Percentiles rank a stretch among this genome's conserved stretches.
Conservation (phyloP, 2,113 vertebrate species). For the Fregetta grallaria region DNA sequence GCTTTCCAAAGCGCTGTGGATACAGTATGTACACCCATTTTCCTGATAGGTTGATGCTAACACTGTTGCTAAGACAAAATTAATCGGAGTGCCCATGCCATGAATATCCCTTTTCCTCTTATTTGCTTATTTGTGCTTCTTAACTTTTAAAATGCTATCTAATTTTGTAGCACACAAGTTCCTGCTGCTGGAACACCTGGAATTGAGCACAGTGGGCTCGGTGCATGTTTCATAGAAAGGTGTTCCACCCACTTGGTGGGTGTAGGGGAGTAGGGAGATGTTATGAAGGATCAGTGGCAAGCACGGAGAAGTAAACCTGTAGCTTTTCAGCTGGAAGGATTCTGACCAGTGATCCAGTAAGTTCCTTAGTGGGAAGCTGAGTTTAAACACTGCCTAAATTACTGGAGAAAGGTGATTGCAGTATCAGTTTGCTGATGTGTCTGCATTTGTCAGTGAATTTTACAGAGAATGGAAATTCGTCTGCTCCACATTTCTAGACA, state of each 20-base stretch:
- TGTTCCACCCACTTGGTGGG: neutral
- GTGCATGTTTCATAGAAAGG: neutral
- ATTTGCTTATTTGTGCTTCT: neutral
- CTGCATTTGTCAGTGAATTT: neutral
- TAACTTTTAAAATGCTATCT: neutral
- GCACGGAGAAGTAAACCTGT: neutral
- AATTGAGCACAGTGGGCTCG: rapidly evolving
- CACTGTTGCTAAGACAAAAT: neutral
- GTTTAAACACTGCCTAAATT: neutral
- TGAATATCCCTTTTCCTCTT: neutral
- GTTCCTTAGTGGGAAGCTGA: neutral
- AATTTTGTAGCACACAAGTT: neutral
- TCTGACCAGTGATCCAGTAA: neutral
- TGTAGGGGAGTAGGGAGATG: neutral
- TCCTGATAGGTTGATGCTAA: neutral
- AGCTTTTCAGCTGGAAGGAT: neutral
- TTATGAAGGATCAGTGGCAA: neutral
- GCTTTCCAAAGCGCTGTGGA: neutral
- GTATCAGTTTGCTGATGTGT: neutral
- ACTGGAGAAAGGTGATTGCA: neutral
- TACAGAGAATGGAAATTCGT: neutral
- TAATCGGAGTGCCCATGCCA: neutral
- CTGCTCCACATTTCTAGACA: neutral
- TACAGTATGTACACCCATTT: neutral
- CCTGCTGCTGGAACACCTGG: neutral